These are phyloP conservation scores for Goniozus legneri DNA, from an alignment of 1,140 invertebrate species.

Conservation along the genomic window DNA sequence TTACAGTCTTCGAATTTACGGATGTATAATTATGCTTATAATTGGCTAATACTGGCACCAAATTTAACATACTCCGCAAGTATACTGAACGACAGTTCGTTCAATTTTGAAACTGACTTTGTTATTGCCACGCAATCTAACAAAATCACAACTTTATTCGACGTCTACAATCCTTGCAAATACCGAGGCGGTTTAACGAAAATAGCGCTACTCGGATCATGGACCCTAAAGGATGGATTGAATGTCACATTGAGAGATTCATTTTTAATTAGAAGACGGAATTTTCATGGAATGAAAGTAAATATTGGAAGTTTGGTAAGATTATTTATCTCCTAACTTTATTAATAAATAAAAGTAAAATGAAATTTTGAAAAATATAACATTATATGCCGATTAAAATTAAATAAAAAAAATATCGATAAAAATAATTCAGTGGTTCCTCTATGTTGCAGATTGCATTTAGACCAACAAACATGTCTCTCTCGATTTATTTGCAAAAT, in stretches of 20 bases:
- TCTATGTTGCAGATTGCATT: slow-evolving; percentile 1
- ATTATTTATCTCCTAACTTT: neutral
- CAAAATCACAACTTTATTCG: slow-evolving; percentile 11
- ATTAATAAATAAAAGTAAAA: neutral
- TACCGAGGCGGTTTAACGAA: slow-evolving; percentile 18
- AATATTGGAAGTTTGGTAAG: slow-evolving; percentile 15
- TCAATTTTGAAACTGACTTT: slow-evolving; percentile 22
- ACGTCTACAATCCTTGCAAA: slow-evolving; percentile 28
- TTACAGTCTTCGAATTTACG: slow-evolving; percentile 9
- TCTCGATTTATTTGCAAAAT: slow-evolving; percentile 18
- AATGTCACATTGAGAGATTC: neutral
- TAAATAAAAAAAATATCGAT: no score
- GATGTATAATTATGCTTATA: slow-evolving; percentile 20
- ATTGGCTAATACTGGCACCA: slow-evolving; percentile 20
- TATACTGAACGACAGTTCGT: slow-evolving; percentile 20
- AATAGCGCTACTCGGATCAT: slow-evolving; percentile 15
- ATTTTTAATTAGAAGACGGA: slow-evolving; percentile 20
- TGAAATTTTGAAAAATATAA: no score
- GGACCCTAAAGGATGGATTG: slow-evolving; percentile 10
- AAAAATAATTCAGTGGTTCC: no score
- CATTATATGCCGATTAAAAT: no score
- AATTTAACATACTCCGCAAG: slow-evolving; percentile 3
- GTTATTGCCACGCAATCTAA: slow-evolving; percentile 10
- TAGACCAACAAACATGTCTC: slow-evolving; percentile 9
- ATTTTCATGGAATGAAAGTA: slow-evolving; percentile 8